Base-by-base conservation (phyloP, 2,113 vertebrate species). In the Serilophus lunatus region DNA sequence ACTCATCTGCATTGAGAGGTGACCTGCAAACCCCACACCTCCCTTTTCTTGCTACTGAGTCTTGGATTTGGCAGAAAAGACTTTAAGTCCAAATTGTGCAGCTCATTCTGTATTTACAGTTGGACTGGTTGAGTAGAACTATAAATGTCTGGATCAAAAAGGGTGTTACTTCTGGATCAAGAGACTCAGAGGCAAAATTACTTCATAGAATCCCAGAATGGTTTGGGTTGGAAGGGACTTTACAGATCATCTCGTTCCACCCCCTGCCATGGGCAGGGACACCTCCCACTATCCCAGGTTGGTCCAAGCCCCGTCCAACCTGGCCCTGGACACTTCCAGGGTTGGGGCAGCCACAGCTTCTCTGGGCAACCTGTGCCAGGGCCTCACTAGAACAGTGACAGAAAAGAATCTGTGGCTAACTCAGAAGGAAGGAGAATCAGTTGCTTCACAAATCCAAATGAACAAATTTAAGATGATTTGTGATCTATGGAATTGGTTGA, bases 1-100 rank as follows among this genome's bases (percentile, higher is more conserved):
- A 88, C 72, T 90, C 86, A 85, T 89, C 86, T 80, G 59, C 88
- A 91, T 65, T 82, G 88, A 94, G 89, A 95, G 91, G 91, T 95
- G 92, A 87, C 51, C 83, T 75, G 88, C 57, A 88, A 91, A 78
- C 26, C 53, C 64, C 92, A 47, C 49, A 36, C n/a, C 86, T 79
- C 81, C 61, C 36, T 83, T 59, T 75, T 40, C 72, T 44, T 20
- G 5, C 56, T 53, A 2, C 31, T 25, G 47, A 45, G 31, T 29
- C 33, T n/a, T 77, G 7, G 1, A 9, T 75, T 29, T 82, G 50
- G 38, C 40, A 38, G 18, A 79, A 85, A 74, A 19, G 3, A 6
- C 36, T 57, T 35, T 10, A 12, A 75, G 31, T 36, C 54, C 28
- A 29, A 85, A 47, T 3, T 36, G 38, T 3, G 45, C 65, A 64